Evolutionary conservation across 2,888 invertebrate genomes (phyloP), one percentile per base, ranked within the genome.

Genomic region (Limenitis camilla): DNA sequence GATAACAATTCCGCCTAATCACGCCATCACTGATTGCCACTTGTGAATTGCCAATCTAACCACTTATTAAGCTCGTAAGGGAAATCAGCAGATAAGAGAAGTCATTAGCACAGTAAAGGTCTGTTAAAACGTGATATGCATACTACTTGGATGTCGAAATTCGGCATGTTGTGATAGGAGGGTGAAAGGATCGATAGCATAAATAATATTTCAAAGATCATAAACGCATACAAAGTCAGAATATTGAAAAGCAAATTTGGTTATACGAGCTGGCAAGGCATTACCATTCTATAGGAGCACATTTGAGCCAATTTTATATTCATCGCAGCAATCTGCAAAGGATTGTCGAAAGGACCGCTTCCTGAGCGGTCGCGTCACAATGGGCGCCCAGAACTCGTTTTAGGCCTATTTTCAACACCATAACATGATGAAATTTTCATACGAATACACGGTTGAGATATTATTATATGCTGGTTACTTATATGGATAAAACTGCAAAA

Each of bases 251-350:
- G 36, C 11, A 45, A 45, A 45, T 45, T 45, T 45, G 33, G 36
- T 45, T 45, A 36, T 45, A 36, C 28, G 8, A 28, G 36, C 36
- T 29, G 45, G 35, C 36, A 35, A 35, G n/a, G 45, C 36, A 36
- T 36, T 45, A 35, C 36, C 36, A 36, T 45, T 29, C 36, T 11
- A 45, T 35, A 29, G 45, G 36, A 9, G 29, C 35, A 36, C 36
- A 45, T 45, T 45, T 36, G 28, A 9, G 30, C 36, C 36, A 31
- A 43, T 43, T 49, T 43, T 36, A 49, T 49, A 49, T 49, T 49
- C 49, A 38, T 43, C 32, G 27, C 29, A n/a, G 38, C 49, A 42
- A 49, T 43, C 38, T 19, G 27, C 42, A 28, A 32, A 28, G 19
- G 38, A 43, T 49, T 49, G 43, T 42, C 38, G 43, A 43, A 42